phyloP scores from a whole-genome alignment of 2,888 invertebrate species.

The Lithosia quadra region DNA sequence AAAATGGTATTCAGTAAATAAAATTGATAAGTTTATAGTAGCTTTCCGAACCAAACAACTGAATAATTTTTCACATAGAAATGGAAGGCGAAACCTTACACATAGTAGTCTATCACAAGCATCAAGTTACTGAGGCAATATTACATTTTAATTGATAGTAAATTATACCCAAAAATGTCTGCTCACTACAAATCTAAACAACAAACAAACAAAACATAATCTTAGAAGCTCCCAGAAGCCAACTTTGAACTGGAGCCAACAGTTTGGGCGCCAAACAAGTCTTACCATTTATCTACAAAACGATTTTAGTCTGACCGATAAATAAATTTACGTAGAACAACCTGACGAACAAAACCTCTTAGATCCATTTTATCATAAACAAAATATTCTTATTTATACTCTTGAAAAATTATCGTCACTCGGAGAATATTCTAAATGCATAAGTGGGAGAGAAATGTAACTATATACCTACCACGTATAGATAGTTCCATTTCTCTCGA shows the following conservation, averaged over 20 bases:
- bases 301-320: conserved; percentile 61
- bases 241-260: conserved; percentile 38
- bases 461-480: too few relatives aligned
- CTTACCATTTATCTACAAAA: conserved; percentile 60
- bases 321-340: conserved; percentile 67
- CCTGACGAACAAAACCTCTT: conserved; percentile 71
- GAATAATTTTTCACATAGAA: background rate
- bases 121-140: too few relatives aligned
- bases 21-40: background rate
- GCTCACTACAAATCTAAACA: background rate
- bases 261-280: conserved; percentile 40
- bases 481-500: too few relatives aligned
- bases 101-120: background rate
- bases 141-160: background rate
- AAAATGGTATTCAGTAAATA: background rate
- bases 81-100: background rate
- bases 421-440: background rate
- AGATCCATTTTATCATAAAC: conserved; percentile 62
- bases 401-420: conserved; percentile 26
- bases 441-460: too few relatives aligned
- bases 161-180: background rate
- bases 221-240: conserved; percentile 21
- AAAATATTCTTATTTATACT: conserved; percentile 45
- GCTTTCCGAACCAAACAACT: background rate
- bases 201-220: conserved; percentile 15